Evolutionary conservation across 2,113 vertebrate species (phyloP).

Genomic region (Falcunculus frontatus): DNA sequence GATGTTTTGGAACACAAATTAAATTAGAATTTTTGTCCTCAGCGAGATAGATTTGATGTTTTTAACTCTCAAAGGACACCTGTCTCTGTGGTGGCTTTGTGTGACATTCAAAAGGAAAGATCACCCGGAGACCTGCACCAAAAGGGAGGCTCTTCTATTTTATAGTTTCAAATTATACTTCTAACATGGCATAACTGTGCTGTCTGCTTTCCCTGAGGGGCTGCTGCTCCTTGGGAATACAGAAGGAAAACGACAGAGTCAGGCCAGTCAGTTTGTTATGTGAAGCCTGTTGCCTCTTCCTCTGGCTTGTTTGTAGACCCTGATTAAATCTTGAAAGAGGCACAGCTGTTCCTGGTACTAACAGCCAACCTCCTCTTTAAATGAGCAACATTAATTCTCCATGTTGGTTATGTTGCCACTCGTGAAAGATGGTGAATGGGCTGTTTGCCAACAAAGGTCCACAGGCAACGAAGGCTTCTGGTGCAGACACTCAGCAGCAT

Average conservation of each 20-base stretch:
- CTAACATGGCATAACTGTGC: background rate
- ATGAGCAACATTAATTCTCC: conserved; percentile 17
- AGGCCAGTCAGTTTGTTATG: conserved; percentile 3
- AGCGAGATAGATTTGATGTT: background rate
- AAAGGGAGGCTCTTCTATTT: background rate
- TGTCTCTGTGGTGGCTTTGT: background rate
- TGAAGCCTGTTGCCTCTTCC: background rate
- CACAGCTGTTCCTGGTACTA: conserved; percentile 19
- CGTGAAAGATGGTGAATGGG: conserved; percentile 22
- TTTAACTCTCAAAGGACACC: background rate
- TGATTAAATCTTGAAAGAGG: conserved; percentile 31
- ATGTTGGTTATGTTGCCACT: background rate
- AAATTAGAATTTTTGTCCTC: background rate
- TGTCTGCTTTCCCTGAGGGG: background rate
- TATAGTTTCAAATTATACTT: background rate
- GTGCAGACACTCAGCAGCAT: background rate
- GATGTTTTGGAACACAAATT: background rate
- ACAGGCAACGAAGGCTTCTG: background rate
- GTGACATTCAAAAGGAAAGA: background rate
- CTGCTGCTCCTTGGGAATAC: background rate
- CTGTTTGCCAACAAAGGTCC: conserved; percentile 14
- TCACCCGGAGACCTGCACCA: background rate
- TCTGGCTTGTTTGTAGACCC: conserved; percentile 33
- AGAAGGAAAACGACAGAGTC: background rate
- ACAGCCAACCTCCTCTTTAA: conserved; percentile 45